These are phyloP conservation scores for Amblyraja radiata DNA, from an alignment of 2,797 vertebrate genomes.

Conservation along the genomic window DNA sequence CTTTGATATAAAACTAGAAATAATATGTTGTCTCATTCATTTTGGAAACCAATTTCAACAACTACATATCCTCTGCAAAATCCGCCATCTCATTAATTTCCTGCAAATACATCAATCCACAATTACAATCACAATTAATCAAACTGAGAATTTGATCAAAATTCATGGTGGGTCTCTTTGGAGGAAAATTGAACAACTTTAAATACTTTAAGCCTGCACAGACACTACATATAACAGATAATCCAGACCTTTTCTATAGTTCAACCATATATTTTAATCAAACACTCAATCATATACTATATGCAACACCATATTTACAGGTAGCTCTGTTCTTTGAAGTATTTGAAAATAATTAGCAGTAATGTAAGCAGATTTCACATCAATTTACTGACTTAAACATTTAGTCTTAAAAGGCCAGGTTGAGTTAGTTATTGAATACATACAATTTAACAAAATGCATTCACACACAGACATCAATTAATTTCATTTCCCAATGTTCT, in stretches of 20 bases:
- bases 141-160: slow-evolving; percentile 9
- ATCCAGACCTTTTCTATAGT: background rate
- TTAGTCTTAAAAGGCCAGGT: background rate
- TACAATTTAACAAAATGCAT: background rate
- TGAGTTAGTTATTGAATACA: background rate
- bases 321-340: background rate
- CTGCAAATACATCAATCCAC: background rate
- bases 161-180: background rate
- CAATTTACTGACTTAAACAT: background rate
- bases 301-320: background rate
- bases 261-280: background rate
- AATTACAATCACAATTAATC: background rate
- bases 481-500: background rate
- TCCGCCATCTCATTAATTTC: background rate
- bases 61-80: background rate
- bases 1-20: background rate
- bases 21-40: background rate
- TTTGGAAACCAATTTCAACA: background rate
- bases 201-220: background rate
- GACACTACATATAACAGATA: background rate
- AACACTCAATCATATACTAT: background rate
- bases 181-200: background rate
- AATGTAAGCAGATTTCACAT: background rate
- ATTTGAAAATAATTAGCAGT: background rate
- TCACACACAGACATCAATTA: background rate